These are phyloP conservation scores for Gari tellinella DNA, from an alignment of 2,888 invertebrate species.

Conservation along the genomic window DNA sequence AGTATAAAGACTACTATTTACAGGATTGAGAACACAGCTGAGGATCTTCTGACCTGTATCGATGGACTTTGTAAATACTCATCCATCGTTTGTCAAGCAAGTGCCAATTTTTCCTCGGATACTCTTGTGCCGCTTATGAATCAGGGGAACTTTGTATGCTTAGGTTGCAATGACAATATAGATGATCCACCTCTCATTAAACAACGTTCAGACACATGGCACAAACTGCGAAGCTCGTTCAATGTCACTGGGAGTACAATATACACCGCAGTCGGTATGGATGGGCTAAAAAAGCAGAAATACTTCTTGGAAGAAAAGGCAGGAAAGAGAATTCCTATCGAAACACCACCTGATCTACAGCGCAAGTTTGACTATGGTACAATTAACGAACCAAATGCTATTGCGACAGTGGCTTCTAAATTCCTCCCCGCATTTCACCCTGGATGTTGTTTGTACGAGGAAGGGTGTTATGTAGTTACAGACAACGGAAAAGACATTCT, in stretches of 20 bases:
- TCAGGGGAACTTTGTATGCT: conserved; percentile 31
- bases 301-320: not conserved
- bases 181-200: not conserved
- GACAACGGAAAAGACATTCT: too few species aligned
- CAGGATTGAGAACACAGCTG: conserved; percentile 32
- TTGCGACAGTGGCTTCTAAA: conserved; percentile 17
- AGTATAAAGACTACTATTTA: conserved; percentile 24
- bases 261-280: conserved; percentile 11
- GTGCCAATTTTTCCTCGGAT: not conserved
- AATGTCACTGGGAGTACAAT: conserved; percentile 20
- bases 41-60: conserved; percentile 17
- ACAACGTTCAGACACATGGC: conserved; percentile 13
- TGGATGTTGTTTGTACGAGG: not conserved
- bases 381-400: conserved; percentile 18
- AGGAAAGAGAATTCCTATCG: not conserved
- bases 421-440: conserved; percentile 15
- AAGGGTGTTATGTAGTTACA: conserved; percentile 49
- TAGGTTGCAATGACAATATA: not conserved
- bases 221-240: not conserved
- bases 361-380: conserved; percentile 14
- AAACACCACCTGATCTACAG: not conserved
- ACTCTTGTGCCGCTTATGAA: not conserved
- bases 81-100: not conserved
- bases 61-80: conserved; percentile 25
- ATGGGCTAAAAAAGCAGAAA: conserved; percentile 5